A percentile compares a stretch with the other conserved stretches of the same genome.
Evolutionary conservation across 2,888 invertebrate species (phyloP).

Genomic region (Eupelmus urozonus): DNA sequence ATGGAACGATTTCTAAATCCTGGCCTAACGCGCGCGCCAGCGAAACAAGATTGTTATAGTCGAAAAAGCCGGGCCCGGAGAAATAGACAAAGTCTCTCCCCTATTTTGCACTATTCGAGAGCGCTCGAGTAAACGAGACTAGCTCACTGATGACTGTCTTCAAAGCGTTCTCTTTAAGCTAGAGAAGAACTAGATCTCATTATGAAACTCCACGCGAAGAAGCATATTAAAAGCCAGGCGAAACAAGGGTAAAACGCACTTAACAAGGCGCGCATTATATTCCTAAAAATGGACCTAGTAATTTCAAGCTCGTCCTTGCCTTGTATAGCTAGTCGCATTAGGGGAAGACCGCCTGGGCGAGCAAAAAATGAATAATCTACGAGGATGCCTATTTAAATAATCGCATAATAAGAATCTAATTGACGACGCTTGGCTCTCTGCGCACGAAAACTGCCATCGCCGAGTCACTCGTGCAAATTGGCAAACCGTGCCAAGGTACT

Average conservation of each 20-base stretch:
- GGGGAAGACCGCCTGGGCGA: not conserved
- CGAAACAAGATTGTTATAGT: slow-evolving; percentile 38
- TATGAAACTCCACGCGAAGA: not conserved
- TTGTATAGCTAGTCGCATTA: not conserved
- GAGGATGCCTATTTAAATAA: slow-evolving; percentile 47
- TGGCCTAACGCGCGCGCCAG: not conserved
- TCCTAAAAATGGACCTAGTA: slow-evolving; percentile 7
- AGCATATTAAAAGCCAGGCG: slow-evolving; percentile 28
- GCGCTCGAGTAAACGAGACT: slow-evolving; percentile 12
- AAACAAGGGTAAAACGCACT: slow-evolving; percentile 12
- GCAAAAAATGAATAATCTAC: slow-evolving; percentile 48
- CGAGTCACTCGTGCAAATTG: slow-evolving; percentile 47
- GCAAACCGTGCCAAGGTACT: not conserved
- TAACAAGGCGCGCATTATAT: slow-evolving; percentile 50
- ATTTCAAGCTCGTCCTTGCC: slow-evolving; percentile 9
- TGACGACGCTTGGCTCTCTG: slow-evolving; percentile 7
- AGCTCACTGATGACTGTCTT: slow-evolving; percentile 26
- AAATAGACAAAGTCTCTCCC: not conserved
- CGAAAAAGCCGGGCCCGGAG: not conserved
- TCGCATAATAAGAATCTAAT: slow-evolving; percentile 49
- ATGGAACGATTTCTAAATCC: slow-evolving; percentile 32
- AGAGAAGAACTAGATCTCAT: slow-evolving; percentile 47
- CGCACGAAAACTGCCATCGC: not conserved
- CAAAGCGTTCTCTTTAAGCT: slow-evolving; percentile 16
- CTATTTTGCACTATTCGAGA: slow-evolving; percentile 11